phyloP scores from a whole-genome alignment of 2,797 vertebrate species.

The Benthosema pterotum region DNA sequence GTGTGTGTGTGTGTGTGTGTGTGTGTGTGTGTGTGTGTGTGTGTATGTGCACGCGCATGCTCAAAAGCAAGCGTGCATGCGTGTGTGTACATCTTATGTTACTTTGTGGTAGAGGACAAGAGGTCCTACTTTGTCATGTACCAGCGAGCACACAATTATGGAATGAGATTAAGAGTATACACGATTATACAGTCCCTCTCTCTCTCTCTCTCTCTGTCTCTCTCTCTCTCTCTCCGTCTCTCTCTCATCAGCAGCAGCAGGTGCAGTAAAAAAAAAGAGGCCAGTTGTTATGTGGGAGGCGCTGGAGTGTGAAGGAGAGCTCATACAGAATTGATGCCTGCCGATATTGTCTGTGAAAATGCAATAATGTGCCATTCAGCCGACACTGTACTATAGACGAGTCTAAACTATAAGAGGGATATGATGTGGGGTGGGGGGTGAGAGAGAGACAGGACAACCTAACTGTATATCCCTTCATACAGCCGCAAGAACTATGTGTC shows the following conservation, averaged over 20 bases:
- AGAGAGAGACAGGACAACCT: conserved; percentile 42
- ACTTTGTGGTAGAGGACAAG: conserved; percentile 1
- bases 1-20: conserved; percentile 15
- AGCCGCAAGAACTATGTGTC: conserved; percentile 45
- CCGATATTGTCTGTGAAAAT: conserved; percentile 63
- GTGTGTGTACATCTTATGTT: background rate
- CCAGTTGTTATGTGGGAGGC: conserved; percentile 50
- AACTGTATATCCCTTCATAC: conserved; percentile 52
- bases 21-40: conserved; percentile 1
- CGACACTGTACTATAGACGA: conserved; percentile 67
- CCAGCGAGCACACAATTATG: background rate
- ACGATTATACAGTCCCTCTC: conserved; percentile 2
- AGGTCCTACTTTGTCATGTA: conserved; percentile 6
- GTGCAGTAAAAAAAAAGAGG: conserved; percentile 36
- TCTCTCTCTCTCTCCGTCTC: no score
- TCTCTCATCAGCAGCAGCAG: conserved; percentile 24
- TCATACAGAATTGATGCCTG: conserved; percentile 70
- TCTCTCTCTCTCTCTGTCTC: no score
- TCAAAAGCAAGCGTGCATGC: background rate
- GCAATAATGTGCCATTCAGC: conserved; percentile 71
- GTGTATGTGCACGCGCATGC: background rate
- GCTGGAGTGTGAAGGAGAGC: conserved; percentile 63
- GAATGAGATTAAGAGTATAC: conserved; percentile 7
- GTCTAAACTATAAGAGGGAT: conserved; percentile 67
- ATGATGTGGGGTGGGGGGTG: background rate